Evolutionary conservation across 2,888 invertebrate genomes (phyloP).

Genomic region (Nesidiocoris tenuis): DNA sequence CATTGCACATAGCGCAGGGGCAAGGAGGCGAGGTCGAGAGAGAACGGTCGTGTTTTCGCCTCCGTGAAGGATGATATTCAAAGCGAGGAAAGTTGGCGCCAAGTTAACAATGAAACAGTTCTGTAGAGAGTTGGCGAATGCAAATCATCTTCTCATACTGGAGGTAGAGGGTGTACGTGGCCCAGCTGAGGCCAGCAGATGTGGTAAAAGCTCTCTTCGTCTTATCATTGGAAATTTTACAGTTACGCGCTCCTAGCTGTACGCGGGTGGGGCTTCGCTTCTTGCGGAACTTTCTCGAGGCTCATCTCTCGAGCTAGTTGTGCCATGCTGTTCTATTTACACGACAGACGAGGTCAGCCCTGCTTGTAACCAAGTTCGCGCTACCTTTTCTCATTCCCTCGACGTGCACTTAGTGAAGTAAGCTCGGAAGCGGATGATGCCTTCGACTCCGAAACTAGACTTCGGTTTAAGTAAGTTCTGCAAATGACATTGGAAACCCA

Average conservation of each 20-base stretch:
- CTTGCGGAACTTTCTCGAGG: not conserved
- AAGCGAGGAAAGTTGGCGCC: slow-evolving; percentile 25
- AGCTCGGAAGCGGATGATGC: not conserved
- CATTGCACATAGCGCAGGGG: too few relatives aligned
- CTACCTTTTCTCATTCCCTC: not conserved
- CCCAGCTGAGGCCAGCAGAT: not conserved
- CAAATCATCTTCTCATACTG: slow-evolving; percentile 14
- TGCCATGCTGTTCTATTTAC: not conserved
- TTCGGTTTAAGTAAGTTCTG: slow-evolving; percentile 12
- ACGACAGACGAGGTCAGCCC: too few relatives aligned
- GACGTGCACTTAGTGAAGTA: not conserved
- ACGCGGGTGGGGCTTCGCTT: too few relatives aligned
- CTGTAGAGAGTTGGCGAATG: slow-evolving; percentile 16
- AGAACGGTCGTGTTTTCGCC: not conserved
- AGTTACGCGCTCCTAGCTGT: not conserved
- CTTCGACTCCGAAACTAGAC: slow-evolving; percentile 6
- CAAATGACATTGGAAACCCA: slow-evolving; percentile 3
- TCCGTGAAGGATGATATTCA: slow-evolving; percentile 20
- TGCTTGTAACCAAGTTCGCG: too few relatives aligned
- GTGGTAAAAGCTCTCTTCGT: not conserved
- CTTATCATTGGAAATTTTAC: slow-evolving; percentile 26
- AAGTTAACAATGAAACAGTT: slow-evolving; percentile 19
- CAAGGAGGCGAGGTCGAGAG: not conserved
- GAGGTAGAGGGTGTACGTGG: slow-evolving; percentile 1
- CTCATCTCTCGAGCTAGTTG: not conserved